Conservation (phyloP, 2,113 vertebrate genomes). For the Sciurus niger region DNA sequence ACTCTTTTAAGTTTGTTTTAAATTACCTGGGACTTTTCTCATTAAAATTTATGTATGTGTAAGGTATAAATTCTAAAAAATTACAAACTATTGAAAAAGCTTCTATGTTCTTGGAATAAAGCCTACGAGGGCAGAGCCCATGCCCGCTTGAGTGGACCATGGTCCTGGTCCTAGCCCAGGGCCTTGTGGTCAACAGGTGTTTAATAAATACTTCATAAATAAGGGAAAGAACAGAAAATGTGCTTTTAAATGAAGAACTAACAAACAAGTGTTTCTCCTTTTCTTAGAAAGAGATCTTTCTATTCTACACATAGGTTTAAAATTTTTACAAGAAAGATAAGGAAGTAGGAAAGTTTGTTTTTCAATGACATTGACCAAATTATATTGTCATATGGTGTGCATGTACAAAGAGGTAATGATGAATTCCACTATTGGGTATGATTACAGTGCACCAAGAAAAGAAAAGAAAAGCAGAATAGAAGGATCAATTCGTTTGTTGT, state of each 20-base stretch:
- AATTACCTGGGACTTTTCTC: neutral
- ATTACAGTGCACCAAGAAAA: too few species aligned
- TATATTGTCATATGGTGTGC: too few species aligned
- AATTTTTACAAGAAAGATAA: too few species aligned
- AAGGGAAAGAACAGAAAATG: neutral
- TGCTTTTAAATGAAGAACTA: conserved; percentile 9
- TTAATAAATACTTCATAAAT: neutral
- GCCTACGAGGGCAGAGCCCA: neutral
- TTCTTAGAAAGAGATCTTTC: too few species aligned
- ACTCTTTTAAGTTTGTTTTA: neutral
- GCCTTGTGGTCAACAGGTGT: neutral
- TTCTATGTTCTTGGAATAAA: neutral
- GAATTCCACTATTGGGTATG: too few species aligned
- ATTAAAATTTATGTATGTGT: neutral
- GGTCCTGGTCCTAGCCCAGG: neutral
- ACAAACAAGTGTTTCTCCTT: neutral
- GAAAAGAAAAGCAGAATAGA: neutral
- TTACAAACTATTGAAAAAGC: neutral
- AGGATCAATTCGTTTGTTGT: neutral
- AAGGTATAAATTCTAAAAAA: neutral
- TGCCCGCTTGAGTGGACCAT: neutral
- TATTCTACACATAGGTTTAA: too few species aligned
- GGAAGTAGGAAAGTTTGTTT: too few species aligned
- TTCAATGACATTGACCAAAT: too few species aligned
- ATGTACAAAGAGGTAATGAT: too few species aligned